Conservation (phyloP, 1,140 invertebrate species). For the Pomacea maculata region DNA sequence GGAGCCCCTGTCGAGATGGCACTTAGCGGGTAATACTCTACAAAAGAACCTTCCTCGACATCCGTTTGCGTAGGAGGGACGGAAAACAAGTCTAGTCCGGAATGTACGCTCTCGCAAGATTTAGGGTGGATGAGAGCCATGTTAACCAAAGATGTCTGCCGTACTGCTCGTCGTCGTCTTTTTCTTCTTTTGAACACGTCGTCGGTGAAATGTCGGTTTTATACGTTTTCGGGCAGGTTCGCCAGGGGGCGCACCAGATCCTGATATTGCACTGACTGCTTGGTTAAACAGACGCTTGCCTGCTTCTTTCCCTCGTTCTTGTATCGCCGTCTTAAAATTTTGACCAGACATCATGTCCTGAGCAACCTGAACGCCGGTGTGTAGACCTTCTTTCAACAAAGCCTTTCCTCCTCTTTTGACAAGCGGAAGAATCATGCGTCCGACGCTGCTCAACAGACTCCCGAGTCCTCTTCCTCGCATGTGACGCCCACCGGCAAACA, state of each 20-base stretch:
- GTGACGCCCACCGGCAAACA: slow-evolving; percentile 1
- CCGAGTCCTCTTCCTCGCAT: not conserved
- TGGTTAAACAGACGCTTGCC: slow-evolving; percentile 2
- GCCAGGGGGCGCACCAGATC: not conserved
- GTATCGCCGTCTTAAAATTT: slow-evolving; percentile 4
- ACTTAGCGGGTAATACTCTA: not conserved
- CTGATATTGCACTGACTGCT: not conserved
- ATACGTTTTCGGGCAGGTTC: slow-evolving; percentile 12
- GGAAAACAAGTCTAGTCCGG: slow-evolving; percentile 1
- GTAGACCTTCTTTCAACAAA: not conserved
- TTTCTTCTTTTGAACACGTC: not conserved
- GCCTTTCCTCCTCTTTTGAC: slow-evolving; percentile 1
- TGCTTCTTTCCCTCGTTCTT: not conserved
- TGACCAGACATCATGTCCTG: slow-evolving; percentile 8
- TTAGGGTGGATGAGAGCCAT: slow-evolving; percentile 15
- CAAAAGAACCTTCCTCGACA: not conserved
- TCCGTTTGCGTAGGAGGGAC: not conserved
- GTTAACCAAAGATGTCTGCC: slow-evolving; percentile 2
- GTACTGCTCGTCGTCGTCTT: not conserved
- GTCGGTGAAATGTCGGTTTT: not conserved
- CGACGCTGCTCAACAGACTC: not conserved
- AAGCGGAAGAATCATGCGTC: not conserved
- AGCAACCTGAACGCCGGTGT: not conserved
- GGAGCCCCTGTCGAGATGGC: not conserved
- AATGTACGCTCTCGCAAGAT: slow-evolving; percentile 2